Conservation (phyloP, 2,797 vertebrate species). For the Malacoctenus gilli region DNA sequence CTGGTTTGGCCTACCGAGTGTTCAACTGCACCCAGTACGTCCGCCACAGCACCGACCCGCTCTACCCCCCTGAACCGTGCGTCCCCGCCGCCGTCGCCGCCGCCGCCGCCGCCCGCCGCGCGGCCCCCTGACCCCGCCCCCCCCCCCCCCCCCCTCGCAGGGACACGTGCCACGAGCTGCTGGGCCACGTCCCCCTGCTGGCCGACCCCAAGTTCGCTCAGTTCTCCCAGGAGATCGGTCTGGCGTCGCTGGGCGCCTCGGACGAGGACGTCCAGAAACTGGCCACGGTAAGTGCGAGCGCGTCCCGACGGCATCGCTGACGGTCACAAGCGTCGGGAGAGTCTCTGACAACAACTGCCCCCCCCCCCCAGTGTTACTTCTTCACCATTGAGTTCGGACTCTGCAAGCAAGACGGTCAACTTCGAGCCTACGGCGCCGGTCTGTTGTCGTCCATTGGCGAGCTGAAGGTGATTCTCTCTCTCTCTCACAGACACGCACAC, state of each 20-base stretch:
- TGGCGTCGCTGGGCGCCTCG: conserved; percentile 92
- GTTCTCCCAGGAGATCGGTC: conserved; percentile 96
- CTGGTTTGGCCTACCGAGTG: conserved; percentile 93
- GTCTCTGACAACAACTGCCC: too few relatives aligned
- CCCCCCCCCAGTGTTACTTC: conserved; percentile 90
- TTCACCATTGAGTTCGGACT: conserved; percentile 98
- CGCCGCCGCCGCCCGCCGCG: too few relatives aligned
- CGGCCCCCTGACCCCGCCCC: too few relatives aligned
- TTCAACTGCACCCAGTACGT: conserved; percentile 98
- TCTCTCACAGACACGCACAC: too few relatives aligned
- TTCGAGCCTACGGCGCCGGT: conserved; percentile 94
- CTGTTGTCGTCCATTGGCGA: conserved; percentile 96
- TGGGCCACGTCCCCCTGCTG: conserved; percentile 95
- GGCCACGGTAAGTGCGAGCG: conserved; percentile 96
- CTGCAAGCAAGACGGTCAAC: conserved; percentile 95
- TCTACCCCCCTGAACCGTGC: conserved; percentile 98
- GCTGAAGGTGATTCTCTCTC: conserved; percentile 88
- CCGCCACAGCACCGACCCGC: conserved; percentile 93
- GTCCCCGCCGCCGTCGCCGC: conserved; percentile 42
- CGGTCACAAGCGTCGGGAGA: too few relatives aligned
- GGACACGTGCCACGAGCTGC: conserved; percentile 94
- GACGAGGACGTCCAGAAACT: conserved; percentile 96
- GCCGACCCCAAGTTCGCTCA: conserved; percentile 96
- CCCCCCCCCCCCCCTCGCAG: conserved; percentile 65
- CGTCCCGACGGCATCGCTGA: too few relatives aligned